Evolutionary conservation across 1,140 invertebrate species (phyloP).

Genomic region (Drosophila asahinai): DNA sequence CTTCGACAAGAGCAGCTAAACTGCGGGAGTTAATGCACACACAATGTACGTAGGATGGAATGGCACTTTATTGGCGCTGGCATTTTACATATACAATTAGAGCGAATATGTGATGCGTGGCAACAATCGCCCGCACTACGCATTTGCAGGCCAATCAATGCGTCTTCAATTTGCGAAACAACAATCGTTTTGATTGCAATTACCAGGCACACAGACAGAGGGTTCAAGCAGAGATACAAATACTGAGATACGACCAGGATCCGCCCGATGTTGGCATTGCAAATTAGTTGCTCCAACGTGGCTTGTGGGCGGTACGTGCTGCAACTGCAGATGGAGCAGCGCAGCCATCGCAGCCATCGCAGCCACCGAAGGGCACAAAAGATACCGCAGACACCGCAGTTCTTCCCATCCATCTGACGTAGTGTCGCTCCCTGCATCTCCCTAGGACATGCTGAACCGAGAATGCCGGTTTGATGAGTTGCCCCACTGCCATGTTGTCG

Average conservation of each 20-base stretch:
- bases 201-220: slow-evolving; percentile 32
- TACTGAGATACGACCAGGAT: slow-evolving; percentile 27
- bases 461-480: slow-evolving; percentile 28
- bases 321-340: slow-evolving; percentile 64
- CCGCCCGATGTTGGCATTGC: slow-evolving; percentile 32
- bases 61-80: slow-evolving; percentile 27
- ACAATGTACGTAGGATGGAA: slow-evolving; percentile 8
- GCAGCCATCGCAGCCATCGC: no score
- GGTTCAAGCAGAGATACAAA: slow-evolving; percentile 13
- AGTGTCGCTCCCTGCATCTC: neutral
- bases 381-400: slow-evolving; percentile 37
- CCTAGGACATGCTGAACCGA: slow-evolving; percentile 17
- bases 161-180: slow-evolving; percentile 67
- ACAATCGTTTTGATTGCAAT: slow-evolving; percentile 76
- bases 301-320: slow-evolving; percentile 63
- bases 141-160: slow-evolving; percentile 35
- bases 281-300: slow-evolving; percentile 31
- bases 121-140: slow-evolving; percentile 28
- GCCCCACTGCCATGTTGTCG: slow-evolving; percentile 24
- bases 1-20: slow-evolving; percentile 7
- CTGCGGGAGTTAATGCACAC: slow-evolving; percentile 15
- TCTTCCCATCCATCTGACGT: neutral
- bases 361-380: slow-evolving; percentile 34
- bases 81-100: slow-evolving; percentile 62
- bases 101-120: slow-evolving; percentile 43